These are phyloP conservation scores for Elegia similella DNA, from an alignment of 2,888 invertebrate genomes.

Conservation along the genomic window DNA sequence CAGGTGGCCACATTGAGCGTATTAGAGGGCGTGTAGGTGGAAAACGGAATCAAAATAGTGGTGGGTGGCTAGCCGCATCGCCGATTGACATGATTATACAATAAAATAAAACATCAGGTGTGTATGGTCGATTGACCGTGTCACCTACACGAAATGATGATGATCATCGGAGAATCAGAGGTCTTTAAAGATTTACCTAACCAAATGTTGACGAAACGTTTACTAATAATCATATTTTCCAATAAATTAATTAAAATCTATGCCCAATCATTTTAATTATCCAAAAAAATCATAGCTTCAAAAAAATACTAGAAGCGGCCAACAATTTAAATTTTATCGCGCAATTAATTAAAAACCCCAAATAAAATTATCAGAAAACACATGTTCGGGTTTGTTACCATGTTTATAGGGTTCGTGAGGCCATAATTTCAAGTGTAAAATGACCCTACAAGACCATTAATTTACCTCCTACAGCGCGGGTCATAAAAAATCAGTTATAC, in stretches of 20 bases:
- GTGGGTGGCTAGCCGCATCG: no score
- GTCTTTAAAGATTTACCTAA: no score
- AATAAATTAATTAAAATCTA: background rate
- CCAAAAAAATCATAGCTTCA: background rate
- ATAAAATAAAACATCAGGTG: no score
- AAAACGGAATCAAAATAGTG: no score
- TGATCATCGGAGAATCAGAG: no score
- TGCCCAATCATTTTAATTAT: background rate
- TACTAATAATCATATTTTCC: background rate
- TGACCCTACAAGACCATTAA: constrained; percentile 64
- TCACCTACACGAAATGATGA: no score
- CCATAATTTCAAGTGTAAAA: constrained; percentile 64
- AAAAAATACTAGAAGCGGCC: constrained; percentile 28
- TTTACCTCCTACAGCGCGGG: constrained; percentile 55
- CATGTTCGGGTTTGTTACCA: constrained; percentile 56
- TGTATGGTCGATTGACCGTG: no score
- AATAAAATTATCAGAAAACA: constrained; percentile 67
- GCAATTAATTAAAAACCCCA: constrained; percentile 58
- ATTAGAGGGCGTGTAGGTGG: no score
- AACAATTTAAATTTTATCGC: constrained; percentile 43
- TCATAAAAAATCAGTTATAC: constrained; percentile 63
- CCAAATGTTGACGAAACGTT: no score
- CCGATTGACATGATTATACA: no score
- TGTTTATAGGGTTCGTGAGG: constrained; percentile 53
- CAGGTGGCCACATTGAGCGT: no score